Percentiles rank a stretch among this genome's conserved stretches.
Evolutionary conservation across 30 jellyfish, hydroid and myxozoan genomes (phyloP).

Genomic region (Pelagia noctiluca): DNA sequence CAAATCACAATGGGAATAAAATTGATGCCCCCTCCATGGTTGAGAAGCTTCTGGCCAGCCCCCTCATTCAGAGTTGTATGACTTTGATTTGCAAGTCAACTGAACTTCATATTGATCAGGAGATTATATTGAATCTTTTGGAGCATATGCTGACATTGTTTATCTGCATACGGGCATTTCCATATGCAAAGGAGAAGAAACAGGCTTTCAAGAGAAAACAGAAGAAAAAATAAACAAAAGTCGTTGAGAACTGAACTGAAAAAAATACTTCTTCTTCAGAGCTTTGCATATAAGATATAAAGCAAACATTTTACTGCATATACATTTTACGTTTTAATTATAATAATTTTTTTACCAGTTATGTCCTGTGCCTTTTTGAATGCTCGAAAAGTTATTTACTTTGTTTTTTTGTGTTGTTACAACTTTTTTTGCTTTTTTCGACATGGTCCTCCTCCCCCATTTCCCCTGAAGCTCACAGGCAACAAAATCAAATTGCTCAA

Average conservation of each 20-base stretch:
- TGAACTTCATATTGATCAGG: slow-evolving; percentile 26
- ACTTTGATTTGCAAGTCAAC: slow-evolving; percentile 19
- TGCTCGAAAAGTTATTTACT: not conserved
- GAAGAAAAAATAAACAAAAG: not conserved
- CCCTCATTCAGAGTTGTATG: slow-evolving; percentile 26
- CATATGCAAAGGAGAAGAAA: not conserved
- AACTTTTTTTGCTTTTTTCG: slow-evolving; percentile 23
- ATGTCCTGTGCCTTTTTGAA: not conserved
- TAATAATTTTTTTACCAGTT: not conserved
- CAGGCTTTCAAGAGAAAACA: slow-evolving; percentile 8
- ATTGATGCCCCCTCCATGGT: slow-evolving; percentile 10
- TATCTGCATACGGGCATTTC: slow-evolving; percentile 7
- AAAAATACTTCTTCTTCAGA: not conserved
- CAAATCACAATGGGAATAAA: slow-evolving; percentile 23
- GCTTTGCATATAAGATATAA: not conserved
- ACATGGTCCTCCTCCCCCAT: slow-evolving; percentile 20
- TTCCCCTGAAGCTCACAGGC: slow-evolving; percentile 14
- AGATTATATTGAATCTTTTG: slow-evolving; percentile 14
- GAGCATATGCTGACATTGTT: slow-evolving; percentile 21
- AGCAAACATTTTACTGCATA: not conserved
- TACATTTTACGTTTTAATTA: not conserved
- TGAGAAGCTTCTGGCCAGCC: slow-evolving; percentile 15
- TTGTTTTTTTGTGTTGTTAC: not conserved
- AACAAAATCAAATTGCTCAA: not conserved
- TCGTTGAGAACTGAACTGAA: slow-evolving; percentile 19